Conservation (phyloP, 2,797 vertebrate genomes). For the Scolopax bukidnonensis region DNA sequence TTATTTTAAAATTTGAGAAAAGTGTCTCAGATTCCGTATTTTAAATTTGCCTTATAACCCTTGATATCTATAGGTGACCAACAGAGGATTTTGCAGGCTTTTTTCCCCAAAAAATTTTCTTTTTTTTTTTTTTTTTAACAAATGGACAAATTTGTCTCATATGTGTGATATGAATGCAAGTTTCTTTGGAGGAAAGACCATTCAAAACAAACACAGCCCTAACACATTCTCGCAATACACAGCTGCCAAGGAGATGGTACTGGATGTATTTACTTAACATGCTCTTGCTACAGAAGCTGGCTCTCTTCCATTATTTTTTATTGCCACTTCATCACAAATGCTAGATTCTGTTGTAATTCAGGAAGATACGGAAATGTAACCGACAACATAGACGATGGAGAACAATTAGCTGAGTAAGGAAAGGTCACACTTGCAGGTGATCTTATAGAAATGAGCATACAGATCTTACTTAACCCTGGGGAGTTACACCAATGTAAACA, state of each 20-base stretch:
- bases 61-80: background rate
- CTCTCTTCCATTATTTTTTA: background rate
- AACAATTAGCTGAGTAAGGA: background rate
- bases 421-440: background rate
- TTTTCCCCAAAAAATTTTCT: accelerated
- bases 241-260: background rate
- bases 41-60: background rate
- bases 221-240: background rate
- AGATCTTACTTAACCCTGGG: background rate
- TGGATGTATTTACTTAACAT: background rate
- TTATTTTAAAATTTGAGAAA: background rate
- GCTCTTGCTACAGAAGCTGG: background rate
- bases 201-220: background rate
- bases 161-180: background rate
- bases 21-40: background rate
- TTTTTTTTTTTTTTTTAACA: background rate
- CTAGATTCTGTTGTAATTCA: background rate
- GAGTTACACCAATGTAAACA: background rate
- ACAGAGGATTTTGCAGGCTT: background rate
- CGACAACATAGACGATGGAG: accelerated
- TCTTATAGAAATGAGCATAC: background rate
- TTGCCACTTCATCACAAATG: background rate
- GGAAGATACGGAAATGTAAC: background rate
- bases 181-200: background rate
- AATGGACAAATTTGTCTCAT: background rate